A percentile compares a stretch with the other conserved stretches of the same genome.
These are phyloP conservation scores for Ephialtes manifestator DNA, from an alignment of 2,888 invertebrate genomes.

Conservation along the genomic window DNA sequence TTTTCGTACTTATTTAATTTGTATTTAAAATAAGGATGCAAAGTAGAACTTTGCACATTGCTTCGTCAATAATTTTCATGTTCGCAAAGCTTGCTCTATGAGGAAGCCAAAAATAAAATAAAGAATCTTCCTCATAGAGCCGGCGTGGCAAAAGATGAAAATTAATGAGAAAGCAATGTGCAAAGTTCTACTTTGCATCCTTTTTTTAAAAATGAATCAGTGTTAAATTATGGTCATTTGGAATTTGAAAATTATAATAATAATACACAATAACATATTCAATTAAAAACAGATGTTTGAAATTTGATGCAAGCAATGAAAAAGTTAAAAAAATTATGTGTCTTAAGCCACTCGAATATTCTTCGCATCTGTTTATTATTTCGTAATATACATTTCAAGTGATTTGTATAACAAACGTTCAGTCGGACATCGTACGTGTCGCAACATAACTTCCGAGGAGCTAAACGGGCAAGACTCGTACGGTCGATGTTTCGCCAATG, in stretches of 20 bases:
- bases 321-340: background rate
- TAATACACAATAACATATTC: too few relatives aligned
- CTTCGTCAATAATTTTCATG: too few relatives aligned
- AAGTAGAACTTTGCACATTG: too few relatives aligned
- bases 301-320: background rate
- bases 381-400: slow-evolving; percentile 31
- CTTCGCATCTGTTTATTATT: slow-evolving; percentile 36
- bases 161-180: too few relatives aligned
- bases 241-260: background rate
- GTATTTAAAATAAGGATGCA: too few relatives aligned
- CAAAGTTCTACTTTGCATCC: too few relatives aligned
- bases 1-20: too few relatives aligned
- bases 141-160: too few relatives aligned
- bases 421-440: slow-evolving; percentile 26
- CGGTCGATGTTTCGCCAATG: slow-evolving; percentile 60
- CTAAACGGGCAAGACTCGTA: slow-evolving; percentile 33
- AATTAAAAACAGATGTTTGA: background rate
- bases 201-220: too few relatives aligned
- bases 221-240: background rate
- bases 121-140: too few relatives aligned
- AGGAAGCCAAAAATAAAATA: too few relatives aligned
- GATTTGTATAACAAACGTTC: slow-evolving; percentile 53
- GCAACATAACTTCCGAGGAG: slow-evolving; percentile 62
- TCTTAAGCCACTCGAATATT: background rate
- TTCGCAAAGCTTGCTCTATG: too few relatives aligned